Conservation (phyloP, 2,797 vertebrate species). For the Gallirallus australis region DNA sequence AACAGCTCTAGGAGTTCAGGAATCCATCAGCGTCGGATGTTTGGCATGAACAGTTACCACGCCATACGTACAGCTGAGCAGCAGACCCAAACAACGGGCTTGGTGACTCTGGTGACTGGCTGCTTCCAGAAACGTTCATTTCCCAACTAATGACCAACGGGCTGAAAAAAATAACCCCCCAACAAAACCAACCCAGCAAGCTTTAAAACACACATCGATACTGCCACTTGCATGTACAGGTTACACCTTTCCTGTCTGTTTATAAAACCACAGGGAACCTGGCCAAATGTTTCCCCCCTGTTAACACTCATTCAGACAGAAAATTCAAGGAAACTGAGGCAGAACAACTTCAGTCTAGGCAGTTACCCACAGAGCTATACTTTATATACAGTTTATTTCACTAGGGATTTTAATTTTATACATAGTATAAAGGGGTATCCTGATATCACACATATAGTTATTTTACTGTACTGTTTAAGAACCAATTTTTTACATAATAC, state of each 20-base stretch:
- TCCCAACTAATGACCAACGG: not conserved
- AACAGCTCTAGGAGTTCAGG: not conserved
- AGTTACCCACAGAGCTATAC: constrained; percentile 29
- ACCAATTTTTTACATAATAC: constrained; percentile 75
- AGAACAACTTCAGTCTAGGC: not conserved
- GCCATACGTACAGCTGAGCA: not conserved
- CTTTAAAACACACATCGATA: not conserved
- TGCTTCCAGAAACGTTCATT: not conserved
- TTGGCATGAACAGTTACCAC: not conserved
- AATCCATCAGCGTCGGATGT: not conserved
- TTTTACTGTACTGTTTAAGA: constrained; percentile 75
- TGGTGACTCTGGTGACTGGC: not conserved
- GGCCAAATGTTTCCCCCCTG: not conserved
- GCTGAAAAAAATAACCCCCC: not conserved
- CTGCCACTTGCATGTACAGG: not conserved
- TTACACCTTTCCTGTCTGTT: not conserved
- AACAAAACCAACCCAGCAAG: too few relatives aligned
- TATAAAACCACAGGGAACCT: not conserved
- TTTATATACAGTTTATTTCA: constrained; percentile 82
- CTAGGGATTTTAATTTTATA: constrained; percentile 81
- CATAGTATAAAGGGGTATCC: constrained; percentile 80
- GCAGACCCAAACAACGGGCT: not conserved
- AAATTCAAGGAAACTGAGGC: not conserved
- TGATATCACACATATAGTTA: constrained; percentile 75
- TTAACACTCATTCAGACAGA: not conserved